Evolutionary conservation across 2,797 vertebrate species (phyloP).

Genomic region (Antrozous pallidus): DNA sequence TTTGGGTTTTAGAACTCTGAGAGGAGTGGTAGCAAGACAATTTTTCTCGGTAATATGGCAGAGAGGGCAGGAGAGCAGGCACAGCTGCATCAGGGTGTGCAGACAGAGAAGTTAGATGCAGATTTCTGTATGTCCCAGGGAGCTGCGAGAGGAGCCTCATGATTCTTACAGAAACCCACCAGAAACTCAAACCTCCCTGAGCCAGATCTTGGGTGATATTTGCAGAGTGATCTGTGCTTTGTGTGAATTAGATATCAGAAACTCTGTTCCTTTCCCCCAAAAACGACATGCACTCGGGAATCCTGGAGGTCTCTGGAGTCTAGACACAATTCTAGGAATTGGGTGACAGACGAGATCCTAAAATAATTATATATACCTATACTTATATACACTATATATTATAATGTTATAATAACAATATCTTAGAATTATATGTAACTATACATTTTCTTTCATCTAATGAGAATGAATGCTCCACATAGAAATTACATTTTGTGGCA

Average conservation of each 20-base stretch:
- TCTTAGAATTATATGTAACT: neutral
- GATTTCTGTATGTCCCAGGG: neutral
- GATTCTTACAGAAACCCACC: neutral
- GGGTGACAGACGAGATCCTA: neutral
- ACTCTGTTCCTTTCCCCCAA: neutral
- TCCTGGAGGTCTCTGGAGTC: neutral
- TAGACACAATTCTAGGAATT: neutral
- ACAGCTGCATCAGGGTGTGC: neutral
- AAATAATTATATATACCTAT: neutral
- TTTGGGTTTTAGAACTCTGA: neutral
- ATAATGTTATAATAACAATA: neutral
- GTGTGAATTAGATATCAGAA: neutral
- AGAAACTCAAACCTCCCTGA: neutral
- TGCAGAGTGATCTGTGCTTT: neutral
- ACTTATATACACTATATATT: neutral
- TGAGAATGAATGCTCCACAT: neutral
- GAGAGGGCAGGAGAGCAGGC: neutral
- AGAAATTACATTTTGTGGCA: neutral
- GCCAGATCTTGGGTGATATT: neutral
- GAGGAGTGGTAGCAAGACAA: neutral
- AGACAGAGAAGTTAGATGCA: neutral
- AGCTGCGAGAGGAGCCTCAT: neutral
- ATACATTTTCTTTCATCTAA: neutral
- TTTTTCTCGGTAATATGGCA: neutral
- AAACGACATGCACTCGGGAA: neutral